Conservation (phyloP, 2,113 vertebrate species). For the Megaceryle torquata region DNA sequence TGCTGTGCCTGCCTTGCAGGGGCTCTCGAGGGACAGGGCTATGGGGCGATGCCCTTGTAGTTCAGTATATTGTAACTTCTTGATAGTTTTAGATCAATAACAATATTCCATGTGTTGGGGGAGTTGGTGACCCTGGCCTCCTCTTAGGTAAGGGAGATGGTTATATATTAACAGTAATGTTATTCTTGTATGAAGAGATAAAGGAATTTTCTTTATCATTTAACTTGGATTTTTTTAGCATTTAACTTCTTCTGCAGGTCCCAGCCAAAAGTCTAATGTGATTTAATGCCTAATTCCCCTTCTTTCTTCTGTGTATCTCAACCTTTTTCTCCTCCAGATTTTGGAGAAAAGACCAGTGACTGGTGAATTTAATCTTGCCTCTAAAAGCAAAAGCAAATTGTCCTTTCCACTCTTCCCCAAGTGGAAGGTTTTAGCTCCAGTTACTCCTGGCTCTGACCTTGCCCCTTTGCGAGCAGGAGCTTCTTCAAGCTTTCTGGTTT, state of each 20-base stretch:
- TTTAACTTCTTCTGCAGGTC: not conserved
- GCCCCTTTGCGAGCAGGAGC: not conserved
- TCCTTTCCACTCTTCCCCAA: not conserved
- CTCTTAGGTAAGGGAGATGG: not conserved
- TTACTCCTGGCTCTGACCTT: not conserved
- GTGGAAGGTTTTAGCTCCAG: not conserved
- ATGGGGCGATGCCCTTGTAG: not conserved
- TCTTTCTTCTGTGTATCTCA: not conserved
- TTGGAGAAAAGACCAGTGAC: not conserved
- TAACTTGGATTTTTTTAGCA: not conserved
- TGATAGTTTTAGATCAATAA: not conserved
- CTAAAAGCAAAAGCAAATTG: not conserved
- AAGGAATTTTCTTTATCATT: not conserved
- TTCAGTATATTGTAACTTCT: not conserved
- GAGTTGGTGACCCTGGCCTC: not conserved
- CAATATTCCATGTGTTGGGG: fast-evolving
- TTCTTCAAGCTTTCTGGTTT: not conserved
- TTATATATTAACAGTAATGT: not conserved
- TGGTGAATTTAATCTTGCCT: not conserved
- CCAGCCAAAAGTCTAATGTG: not conserved
- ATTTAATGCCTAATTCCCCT: constrained; percentile 10
- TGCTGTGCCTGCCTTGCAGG: not conserved
- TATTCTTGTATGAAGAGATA: not conserved
- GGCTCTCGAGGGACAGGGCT: fast-evolving
- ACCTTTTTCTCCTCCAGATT: not conserved